Percentiles rank a stretch among this genome's conserved stretches.
Conservation (phyloP, 2,888 invertebrate genomes). For the Phengaris arion region DNA sequence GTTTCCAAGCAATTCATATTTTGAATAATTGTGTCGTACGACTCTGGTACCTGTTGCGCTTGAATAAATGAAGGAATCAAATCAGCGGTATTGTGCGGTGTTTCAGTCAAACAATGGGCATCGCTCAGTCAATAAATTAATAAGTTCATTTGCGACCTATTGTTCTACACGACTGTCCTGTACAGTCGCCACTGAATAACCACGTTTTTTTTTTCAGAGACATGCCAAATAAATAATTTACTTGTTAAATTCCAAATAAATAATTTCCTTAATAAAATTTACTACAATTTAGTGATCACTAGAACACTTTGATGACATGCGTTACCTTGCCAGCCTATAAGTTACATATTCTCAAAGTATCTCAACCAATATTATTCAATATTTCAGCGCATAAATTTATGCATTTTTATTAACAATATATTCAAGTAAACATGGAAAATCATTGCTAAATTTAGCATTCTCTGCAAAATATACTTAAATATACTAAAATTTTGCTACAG, state of each 20-base stretch:
- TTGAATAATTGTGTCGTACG: conserved; percentile 4
- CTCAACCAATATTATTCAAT: no score
- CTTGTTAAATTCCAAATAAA: no score
- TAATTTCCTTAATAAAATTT: no score
- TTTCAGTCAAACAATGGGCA: conserved; percentile 28
- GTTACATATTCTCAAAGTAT: no score
- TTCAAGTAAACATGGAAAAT: no score
- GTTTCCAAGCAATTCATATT: not conserved
- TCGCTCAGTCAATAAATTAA: conserved; percentile 41
- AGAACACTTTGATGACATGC: no score
- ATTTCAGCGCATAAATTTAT: no score
- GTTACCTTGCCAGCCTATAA: no score
- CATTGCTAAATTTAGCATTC: no score
- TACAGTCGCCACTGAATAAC: not conserved
- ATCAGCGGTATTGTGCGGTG: conserved; percentile 28
- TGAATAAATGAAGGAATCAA: conserved; percentile 27
- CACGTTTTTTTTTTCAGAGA: not conserved
- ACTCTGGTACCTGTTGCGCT: conserved; percentile 22
- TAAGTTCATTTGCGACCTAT: conserved; percentile 43
- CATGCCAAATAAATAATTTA: no score
- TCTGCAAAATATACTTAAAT: not conserved
- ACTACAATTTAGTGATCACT: no score
- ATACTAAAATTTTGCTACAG: not conserved
- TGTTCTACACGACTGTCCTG: conserved; percentile 34
- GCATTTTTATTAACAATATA: no score